Evolutionary conservation across 2,797 vertebrate species (phyloP).

Genomic region (Enteromius argenteus): DNA sequence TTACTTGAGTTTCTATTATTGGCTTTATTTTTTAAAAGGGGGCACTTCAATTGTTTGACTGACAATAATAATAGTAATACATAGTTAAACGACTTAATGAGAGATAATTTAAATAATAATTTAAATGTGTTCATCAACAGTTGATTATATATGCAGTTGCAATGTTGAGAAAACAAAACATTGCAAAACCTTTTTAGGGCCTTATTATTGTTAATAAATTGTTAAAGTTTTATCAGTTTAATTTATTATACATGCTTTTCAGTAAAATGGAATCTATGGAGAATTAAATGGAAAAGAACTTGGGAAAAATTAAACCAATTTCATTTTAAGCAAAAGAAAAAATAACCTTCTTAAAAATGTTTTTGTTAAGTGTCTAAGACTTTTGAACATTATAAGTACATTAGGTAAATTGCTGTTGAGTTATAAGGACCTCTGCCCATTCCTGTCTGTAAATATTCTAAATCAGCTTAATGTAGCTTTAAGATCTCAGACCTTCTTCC

Average conservation of each 20-base stretch:
- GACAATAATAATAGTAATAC: not conserved
- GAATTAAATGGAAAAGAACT: not conserved
- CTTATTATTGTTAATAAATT: not conserved
- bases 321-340: not conserved
- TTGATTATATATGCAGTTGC: not conserved
- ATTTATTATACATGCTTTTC: not conserved
- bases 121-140: not conserved
- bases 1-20: not conserved
- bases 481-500: not conserved
- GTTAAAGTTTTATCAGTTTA: not conserved
- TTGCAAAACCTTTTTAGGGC: not conserved
- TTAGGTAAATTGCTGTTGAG: not conserved
- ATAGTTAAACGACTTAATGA: not conserved
- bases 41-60: not conserved
- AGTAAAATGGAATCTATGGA: not conserved
- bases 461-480: not conserved
- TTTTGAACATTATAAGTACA: not conserved
- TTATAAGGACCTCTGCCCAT: not conserved
- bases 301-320: not conserved
- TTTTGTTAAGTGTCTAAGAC: not conserved
- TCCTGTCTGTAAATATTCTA: not conserved
- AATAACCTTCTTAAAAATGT: not conserved
- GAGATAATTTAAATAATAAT: not conserved
- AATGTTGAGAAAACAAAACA: not conserved
- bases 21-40: not conserved